These are phyloP conservation scores for Butorides virescens DNA, from an alignment of 2,113 vertebrate genomes.

Conservation along the genomic window DNA sequence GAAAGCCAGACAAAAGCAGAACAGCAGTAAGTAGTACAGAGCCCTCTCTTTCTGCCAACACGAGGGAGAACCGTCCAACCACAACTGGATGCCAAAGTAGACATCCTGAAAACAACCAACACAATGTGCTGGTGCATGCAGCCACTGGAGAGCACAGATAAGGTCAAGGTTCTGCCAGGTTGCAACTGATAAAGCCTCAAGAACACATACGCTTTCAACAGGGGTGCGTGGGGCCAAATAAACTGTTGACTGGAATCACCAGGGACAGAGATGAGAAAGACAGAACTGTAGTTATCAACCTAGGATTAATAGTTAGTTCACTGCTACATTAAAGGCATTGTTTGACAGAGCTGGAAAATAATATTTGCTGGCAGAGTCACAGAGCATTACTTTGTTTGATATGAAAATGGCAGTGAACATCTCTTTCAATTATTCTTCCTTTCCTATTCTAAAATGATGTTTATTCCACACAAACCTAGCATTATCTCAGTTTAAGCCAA, in stretches of 20 bases:
- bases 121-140: background rate
- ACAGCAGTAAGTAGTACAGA: background rate
- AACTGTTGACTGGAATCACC: background rate
- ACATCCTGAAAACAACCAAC: background rate
- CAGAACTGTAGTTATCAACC: background rate
- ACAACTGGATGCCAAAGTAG: background rate
- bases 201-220: background rate
- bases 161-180: background rate
- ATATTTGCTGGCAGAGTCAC: constrained; percentile 34
- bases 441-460: background rate
- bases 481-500: constrained; percentile 9
- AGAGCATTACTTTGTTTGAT: constrained; percentile 60
- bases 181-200: background rate
- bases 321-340: constrained; percentile 21
- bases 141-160: constrained; percentile 21
- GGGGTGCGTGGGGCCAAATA: background rate
- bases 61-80: background rate
- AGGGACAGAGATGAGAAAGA: constrained; percentile 14
- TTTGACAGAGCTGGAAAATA: constrained; percentile 46
- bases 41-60: background rate
- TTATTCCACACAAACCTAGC: background rate
- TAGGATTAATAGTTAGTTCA: constrained; percentile 33
- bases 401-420: constrained; percentile 61
- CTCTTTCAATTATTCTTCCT: constrained; percentile 47
- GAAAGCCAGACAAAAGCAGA: background rate